Evolutionary conservation across 1,140 invertebrate species (phyloP).

Genomic region (Hyles euphorbiae): DNA sequence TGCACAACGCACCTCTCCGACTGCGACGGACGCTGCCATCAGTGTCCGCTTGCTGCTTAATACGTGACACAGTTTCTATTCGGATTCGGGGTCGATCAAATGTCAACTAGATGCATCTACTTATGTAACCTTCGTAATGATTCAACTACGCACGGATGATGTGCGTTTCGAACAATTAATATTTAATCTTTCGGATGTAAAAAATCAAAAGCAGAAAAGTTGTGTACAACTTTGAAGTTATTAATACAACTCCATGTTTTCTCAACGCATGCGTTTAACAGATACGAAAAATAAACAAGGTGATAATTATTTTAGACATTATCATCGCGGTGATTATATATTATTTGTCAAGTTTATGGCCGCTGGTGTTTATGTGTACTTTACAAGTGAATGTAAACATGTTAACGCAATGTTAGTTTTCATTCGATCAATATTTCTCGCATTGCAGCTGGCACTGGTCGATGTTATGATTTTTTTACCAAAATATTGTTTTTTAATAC

Average conservation of each 20-base stretch:
- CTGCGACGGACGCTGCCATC: slow-evolving; percentile 33
- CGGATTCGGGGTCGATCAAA: slow-evolving; percentile 74
- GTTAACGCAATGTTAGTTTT: slow-evolving; percentile 11
- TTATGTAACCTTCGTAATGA: slow-evolving; percentile 68
- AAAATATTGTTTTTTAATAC: too few relatives aligned
- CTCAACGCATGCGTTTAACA: too few relatives aligned
- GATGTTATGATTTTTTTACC: too few relatives aligned
- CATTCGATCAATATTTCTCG: too few relatives aligned
- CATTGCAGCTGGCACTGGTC: too few relatives aligned
- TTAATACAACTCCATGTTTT: too few relatives aligned
- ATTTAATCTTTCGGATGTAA: too few relatives aligned
- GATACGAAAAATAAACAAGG: too few relatives aligned
- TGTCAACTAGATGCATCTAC: slow-evolving; percentile 73
- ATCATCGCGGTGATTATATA: not conserved
- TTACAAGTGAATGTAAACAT: slow-evolving; percentile 16
- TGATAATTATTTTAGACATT: too few relatives aligned
- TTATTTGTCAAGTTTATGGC: slow-evolving; percentile 28
- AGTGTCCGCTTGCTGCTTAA: slow-evolving; percentile 48
- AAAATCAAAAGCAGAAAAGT: too few relatives aligned
- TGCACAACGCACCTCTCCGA: slow-evolving; percentile 62
- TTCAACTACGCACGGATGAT: slow-evolving; percentile 32
- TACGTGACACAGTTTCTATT: slow-evolving; percentile 74
- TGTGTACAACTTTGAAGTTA: too few relatives aligned
- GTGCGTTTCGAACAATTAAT: too few relatives aligned
- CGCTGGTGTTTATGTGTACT: slow-evolving; percentile 14